Evolutionary conservation across 2,888 invertebrate species (phyloP).

Genomic region (Andricus curvator): DNA sequence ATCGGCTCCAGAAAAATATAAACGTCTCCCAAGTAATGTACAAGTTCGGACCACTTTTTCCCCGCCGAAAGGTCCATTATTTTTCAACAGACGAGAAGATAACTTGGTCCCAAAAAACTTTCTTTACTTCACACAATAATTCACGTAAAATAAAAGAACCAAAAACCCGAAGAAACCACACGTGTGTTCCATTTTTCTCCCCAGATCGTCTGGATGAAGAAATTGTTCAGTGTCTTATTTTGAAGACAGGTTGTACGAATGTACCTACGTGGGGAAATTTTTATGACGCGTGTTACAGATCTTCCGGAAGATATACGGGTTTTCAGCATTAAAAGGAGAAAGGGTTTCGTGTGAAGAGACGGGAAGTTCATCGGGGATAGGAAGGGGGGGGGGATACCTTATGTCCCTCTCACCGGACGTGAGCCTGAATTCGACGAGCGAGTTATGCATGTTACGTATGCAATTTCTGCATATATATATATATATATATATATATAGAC

Average conservation of each 20-base stretch:
- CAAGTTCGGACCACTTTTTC: background rate
- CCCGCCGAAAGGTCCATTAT: background rate
- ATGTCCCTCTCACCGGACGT: constrained; percentile 36
- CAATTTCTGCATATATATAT: background rate
- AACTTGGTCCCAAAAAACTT: background rate
- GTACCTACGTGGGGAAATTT: constrained; percentile 15
- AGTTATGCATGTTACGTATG: constrained; percentile 15
- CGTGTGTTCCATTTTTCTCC: background rate
- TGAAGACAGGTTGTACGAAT: constrained; percentile 3
- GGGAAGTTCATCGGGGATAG: background rate
- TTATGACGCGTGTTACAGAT: constrained; percentile 26
- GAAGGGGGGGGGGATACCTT: background rate
- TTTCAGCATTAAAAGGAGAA: constrained; percentile 14
- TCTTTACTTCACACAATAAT: constrained; percentile 12
- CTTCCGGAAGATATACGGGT: constrained; percentile 15
- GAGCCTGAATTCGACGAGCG: constrained; percentile 5
- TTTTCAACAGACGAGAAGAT: background rate
- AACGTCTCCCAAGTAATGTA: background rate
- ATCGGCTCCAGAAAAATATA: background rate
- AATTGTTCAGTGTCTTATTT: constrained; percentile 6
- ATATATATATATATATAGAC: background rate
- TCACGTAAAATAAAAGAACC: background rate
- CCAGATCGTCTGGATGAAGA: background rate
- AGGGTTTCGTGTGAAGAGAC: constrained; percentile 21
- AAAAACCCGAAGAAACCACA: background rate